Base-by-base conservation (phyloP, 1,140 invertebrate species). In the Micrasema minimum region DNA sequence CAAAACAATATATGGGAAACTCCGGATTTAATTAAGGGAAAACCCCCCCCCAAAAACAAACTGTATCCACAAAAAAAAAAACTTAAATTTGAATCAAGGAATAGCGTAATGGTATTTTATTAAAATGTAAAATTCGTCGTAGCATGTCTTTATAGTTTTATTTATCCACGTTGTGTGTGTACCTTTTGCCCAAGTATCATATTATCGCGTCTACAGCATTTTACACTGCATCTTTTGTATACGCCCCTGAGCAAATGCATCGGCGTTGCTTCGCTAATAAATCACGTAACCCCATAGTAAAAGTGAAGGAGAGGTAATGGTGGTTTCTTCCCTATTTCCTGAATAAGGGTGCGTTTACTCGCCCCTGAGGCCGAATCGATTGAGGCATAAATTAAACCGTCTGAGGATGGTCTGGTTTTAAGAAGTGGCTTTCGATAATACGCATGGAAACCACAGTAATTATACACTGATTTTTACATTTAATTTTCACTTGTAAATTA, bases 331-430 rank as follows among this genome's bases (percentile, higher is more conserved):
- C 66, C 66, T 22, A 51, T 55, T 43, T 50, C 51, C 38, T 43
- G 57, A 22, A 2, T 43, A n/a, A 43, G 57, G 41, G 55, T 57
- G 68, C 68, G 59, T 38, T 62, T 37, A 22, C 23, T 37, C 61
- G 18, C 59, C 59, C 31, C 16, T 22, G 38, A 41, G 57, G 57
- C 41, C 53, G 67, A 14, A 51, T 41, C 38, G 53, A 72, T 62
- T 45, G 55, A 41, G 22, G 64, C 71, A 72, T 72, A 72, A 72
- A 72, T 72, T 62, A 62, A 43, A 62, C 14, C 20, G 57, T 62
- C 57, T 62, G 57, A 62, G 37, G 57, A 62, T 43, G n/a, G 57
- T 45, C 41, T 62, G 57, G 57, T 14, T 62, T 20, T n/a, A n/a
- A n/a, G 41, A 62, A 62, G 57, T 62, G 57, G 14, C 45, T 62